A percentile compares a stretch with the other conserved stretches of the same genome.
These are phyloP conservation scores for Plagiodera versicolora DNA, from an alignment of 2,888 invertebrate species.

Conservation along the genomic window DNA sequence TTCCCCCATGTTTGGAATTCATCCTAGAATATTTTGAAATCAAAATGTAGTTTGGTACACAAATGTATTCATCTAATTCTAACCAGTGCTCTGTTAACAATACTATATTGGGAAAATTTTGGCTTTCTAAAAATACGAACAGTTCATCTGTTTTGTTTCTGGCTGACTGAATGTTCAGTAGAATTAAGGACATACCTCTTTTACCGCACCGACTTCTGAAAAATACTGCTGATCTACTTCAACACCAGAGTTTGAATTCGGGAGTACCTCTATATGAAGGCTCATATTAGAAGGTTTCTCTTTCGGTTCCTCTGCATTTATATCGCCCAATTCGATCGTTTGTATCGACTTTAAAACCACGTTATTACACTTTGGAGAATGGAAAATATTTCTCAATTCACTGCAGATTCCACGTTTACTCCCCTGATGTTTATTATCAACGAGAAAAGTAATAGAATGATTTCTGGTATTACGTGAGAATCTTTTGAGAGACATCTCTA, in stretches of 20 bases:
- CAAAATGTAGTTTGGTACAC: too few relatives aligned
- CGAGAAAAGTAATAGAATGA: neutral
- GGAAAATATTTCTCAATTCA: neutral
- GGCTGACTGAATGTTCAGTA: too few relatives aligned
- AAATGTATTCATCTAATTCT: too few relatives aligned
- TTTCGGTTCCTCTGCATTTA: neutral
- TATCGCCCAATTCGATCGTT: neutral
- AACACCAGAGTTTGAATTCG: neutral
- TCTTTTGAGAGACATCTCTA: neutral
- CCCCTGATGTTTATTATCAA: slow-evolving; percentile 1
- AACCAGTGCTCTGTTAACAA: too few relatives aligned
- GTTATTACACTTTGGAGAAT: neutral
- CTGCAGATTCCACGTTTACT: neutral
- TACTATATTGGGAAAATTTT: too few relatives aligned
- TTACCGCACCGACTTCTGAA: neutral
- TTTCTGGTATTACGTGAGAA: neutral
- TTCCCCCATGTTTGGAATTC: too few relatives aligned
- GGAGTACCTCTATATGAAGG: neutral
- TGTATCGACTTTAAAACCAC: neutral
- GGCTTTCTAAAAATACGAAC: too few relatives aligned
- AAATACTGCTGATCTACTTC: neutral
- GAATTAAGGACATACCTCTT: neutral
- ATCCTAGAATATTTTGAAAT: too few relatives aligned
- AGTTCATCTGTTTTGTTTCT: too few relatives aligned
- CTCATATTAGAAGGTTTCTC: neutral